These are phyloP conservation scores for Hydrolagus affinis DNA, from an alignment of 2,113 vertebrate genomes.

Conservation along the genomic window DNA sequence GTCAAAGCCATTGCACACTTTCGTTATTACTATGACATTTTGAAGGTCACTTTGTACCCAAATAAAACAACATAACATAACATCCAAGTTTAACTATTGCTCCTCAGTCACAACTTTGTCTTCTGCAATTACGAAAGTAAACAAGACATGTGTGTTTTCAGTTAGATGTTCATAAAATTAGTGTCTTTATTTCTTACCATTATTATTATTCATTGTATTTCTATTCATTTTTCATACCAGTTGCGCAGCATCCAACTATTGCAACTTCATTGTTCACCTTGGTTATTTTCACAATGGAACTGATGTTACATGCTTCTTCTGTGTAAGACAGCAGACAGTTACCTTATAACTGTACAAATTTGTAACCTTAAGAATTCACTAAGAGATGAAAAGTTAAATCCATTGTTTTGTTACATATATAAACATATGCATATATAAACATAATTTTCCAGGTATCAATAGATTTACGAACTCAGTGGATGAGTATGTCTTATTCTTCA, in stretches of 20 bases:
- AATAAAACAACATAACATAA: constrained; percentile 54
- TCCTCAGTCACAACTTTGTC: constrained; percentile 40
- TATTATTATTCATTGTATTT: not conserved
- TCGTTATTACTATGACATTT: constrained; percentile 39
- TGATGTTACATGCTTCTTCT: not conserved
- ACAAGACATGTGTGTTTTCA: not conserved
- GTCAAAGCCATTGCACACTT: constrained; percentile 56
- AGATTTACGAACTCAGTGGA: no score
- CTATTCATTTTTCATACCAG: not conserved
- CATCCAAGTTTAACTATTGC: constrained; percentile 37
- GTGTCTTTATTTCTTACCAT: not conserved
- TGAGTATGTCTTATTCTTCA: no score
- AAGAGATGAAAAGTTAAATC: no score
- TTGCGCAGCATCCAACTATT: not conserved
- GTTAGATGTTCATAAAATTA: not conserved
- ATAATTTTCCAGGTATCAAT: no score
- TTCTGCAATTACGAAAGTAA: constrained; percentile 6
- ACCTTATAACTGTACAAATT: no score
- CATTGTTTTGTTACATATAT: no score
- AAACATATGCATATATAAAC: no score
- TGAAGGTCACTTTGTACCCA: constrained; percentile 56
- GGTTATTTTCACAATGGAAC: not conserved
- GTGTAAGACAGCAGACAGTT: no score
- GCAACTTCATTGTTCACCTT: not conserved
- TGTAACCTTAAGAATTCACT: no score